A percentile compares a stretch with the other conserved stretches of the same genome.
These are phyloP conservation scores for Tolmerus cingulatus DNA, from an alignment of 2,888 invertebrate genomes.

Conservation along the genomic window DNA sequence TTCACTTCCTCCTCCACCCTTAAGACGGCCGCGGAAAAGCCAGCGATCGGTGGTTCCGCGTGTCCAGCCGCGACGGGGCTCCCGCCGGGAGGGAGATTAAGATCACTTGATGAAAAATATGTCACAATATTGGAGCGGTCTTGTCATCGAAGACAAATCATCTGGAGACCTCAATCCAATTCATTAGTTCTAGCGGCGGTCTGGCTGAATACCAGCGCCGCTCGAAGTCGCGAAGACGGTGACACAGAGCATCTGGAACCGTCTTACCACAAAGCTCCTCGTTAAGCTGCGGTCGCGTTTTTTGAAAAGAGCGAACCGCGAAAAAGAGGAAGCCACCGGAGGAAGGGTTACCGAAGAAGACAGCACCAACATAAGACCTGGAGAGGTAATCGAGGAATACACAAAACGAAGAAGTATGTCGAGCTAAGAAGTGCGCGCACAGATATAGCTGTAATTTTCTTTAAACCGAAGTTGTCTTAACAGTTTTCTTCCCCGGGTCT, in stretches of 20 bases:
- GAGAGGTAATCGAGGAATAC: conserved; percentile 37
- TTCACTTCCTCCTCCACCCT: conserved; percentile 30
- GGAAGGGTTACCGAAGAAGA: conserved; percentile 36
- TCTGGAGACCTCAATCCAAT: conserved; percentile 39
- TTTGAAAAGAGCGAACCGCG: background rate
- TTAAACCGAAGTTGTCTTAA: conserved; percentile 33
- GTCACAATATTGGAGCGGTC: conserved; percentile 28
- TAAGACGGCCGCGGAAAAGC: background rate
- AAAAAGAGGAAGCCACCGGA: conserved; percentile 39
- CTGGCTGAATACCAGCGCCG: background rate
- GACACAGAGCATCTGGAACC: conserved; percentile 15
- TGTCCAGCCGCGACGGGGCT: background rate
- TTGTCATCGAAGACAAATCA: conserved; percentile 16
- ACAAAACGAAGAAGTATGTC: conserved; percentile 41
- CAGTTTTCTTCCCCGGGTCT: conserved; percentile 35
- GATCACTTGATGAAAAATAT: conserved; percentile 29
- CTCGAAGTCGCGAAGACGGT: background rate
- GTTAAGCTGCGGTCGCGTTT: conserved; percentile 18
- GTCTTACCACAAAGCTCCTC: conserved; percentile 29
- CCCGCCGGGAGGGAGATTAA: background rate
- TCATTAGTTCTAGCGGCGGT: conserved; percentile 36
- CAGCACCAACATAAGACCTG: conserved; percentile 26
- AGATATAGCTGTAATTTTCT: conserved; percentile 42
- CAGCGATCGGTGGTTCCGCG: background rate
- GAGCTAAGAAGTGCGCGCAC: conserved; percentile 39